Evolutionary conservation across 2,888 invertebrate species (phyloP), one percentile per base, ranked within the genome.

Genomic region (Agrotis ipsilon): DNA sequence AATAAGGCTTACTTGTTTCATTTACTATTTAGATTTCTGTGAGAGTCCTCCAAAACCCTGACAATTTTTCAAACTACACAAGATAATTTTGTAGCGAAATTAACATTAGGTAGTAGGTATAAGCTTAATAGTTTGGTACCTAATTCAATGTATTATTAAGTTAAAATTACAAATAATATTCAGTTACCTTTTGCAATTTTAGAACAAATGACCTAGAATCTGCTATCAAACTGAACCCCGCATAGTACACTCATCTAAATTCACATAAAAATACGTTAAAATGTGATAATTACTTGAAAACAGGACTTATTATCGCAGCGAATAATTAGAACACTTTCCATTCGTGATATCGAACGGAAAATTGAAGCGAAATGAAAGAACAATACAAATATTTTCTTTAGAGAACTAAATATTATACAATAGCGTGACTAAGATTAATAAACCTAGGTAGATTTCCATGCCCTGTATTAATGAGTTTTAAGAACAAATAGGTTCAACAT

Each of bases 361-460:
- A 59, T 62, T 65, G 51, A 52, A 3, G 27, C 43, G 49, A 62
- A 48, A 68, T 46, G 1, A 54, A 54, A 57, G 39, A 66, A 73
- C 39, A 73, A 73, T 66, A 59, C n/a, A 43, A 32, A 46, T 27
- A 64, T 19, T n/a, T 67, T 57, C 43, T 43, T 61, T 32, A 58
- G 45, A 55, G 19, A 70, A 59, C 32, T 21, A 54, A 69, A 63
- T 52, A 48, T 21, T 45, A 67, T 54, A 71, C 51, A 68, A 19
- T 51, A 24, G 48, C 68, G 55, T 82, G 78, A 59, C 70, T 60
- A 62, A 72, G 43, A 2, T 7, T 18, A 55, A n/a, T 67, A 71
- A 65, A 70, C 39, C 21, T 46, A 46, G 24, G 21, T 68, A 52
- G 19, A 46, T 48, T 52, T 45, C 4, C 6, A 49, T n/a, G 43